Percentiles rank a stretch among this genome's conserved stretches.
These are phyloP conservation scores for Salpingus planirostris DNA, from an alignment of 2,888 invertebrate genomes.

Conservation along the genomic window DNA sequence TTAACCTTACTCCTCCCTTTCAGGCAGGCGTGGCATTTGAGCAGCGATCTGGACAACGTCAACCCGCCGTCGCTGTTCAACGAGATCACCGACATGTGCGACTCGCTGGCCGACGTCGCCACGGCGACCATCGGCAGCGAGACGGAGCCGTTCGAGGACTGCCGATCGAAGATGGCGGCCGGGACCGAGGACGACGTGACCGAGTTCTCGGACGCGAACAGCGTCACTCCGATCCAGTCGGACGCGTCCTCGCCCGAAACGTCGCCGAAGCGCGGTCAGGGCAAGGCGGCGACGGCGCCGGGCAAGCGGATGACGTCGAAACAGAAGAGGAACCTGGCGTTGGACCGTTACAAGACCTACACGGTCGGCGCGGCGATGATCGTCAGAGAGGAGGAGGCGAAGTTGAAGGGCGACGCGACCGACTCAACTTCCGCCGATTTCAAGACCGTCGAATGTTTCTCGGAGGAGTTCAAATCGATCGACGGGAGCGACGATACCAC, in stretches of 20 bases:
- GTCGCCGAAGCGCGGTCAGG: constrained; percentile 60
- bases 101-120: constrained; percentile 44
- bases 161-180: constrained; percentile 27
- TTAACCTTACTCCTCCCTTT: no score
- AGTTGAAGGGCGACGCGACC: constrained; percentile 17
- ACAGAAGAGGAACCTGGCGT: constrained; percentile 63
- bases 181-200: constrained; percentile 40
- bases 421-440: constrained; percentile 24
- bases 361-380: constrained; percentile 61
- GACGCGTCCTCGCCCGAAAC: constrained; percentile 61
- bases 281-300: constrained; percentile 36
- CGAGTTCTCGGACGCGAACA: constrained; percentile 43
- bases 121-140: constrained; percentile 50
- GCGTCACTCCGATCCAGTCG: constrained; percentile 57
- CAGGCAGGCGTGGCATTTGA: no score
- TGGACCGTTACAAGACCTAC: constrained; percentile 76
- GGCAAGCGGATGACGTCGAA: constrained; percentile 59
- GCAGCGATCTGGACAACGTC: constrained; percentile 57
- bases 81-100: constrained; percentile 53
- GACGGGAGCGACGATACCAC: constrained; percentile 10
- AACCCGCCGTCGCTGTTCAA: constrained; percentile 64
- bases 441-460: constrained; percentile 18
- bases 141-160: constrained; percentile 48
- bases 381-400: constrained; percentile 39
- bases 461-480: constrained; percentile 23